Evolutionary conservation across 2,888 invertebrate species (phyloP), one percentile per base, ranked within the genome.

Genomic region (Clistopyga incitator): DNA sequence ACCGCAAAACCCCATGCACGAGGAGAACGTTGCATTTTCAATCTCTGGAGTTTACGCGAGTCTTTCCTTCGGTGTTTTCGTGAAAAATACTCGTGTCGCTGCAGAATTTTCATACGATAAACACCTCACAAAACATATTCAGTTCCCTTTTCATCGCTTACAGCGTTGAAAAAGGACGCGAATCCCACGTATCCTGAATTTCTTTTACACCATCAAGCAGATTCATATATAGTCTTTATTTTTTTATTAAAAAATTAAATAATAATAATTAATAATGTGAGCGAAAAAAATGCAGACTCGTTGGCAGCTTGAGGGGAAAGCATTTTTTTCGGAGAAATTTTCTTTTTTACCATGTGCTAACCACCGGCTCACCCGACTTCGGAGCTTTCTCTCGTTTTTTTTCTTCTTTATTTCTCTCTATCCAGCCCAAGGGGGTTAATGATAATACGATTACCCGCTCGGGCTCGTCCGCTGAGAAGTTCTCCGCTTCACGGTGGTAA

Each of bases 361-460:
- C 70, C 61, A 25, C 20, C 59, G 11, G 50, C 38, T 70, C n/a
- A 23, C 18, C 50, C 29, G 61, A 52, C 59, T 61, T 11, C 38
- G 20, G 38, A 34, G 59, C 59, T 77, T 47, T 34, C 50, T 47
- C n/a, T 29, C 18, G n/a, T n/a, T n/a, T 34, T 42, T 67, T 29
- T 56, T 42, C n/a, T 59, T 70, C 50, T 78, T 23, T 70, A 61
- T 70, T 42, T 23, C 23, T 70, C 64, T 61, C 61, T 72, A 47
- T 65, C 23, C 38, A 65, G 65, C 71, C 72, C 71, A 29, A 77
- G 81, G 72, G 77, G 81, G 76, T 67, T 81, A 77, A 81, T 81
- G 81, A 81, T 77, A 81, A 81, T 81, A 72, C 71, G 77, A 81
- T 81, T 81, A 81, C 72, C 67, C 76, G 77, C 52, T 71, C 20